Evolutionary conservation across 2,797 vertebrate genomes (phyloP).

Genomic region (Sternotherus odoratus): DNA sequence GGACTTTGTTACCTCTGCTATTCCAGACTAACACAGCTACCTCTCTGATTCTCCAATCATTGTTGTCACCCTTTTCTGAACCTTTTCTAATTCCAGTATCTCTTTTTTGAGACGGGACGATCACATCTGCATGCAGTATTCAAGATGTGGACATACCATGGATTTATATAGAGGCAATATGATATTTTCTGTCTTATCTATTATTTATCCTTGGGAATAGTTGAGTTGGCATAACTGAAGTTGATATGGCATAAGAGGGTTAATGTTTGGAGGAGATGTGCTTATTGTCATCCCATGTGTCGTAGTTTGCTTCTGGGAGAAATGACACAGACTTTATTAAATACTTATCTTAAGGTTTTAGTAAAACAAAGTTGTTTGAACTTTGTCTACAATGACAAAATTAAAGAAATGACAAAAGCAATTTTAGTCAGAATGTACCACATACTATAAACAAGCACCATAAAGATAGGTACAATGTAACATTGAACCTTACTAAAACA

Average conservation of each 20-base stretch:
- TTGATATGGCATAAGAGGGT: neutral
- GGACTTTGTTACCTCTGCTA: too few relatives aligned
- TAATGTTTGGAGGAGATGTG: neutral
- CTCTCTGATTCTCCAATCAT: too few relatives aligned
- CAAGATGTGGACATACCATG: too few relatives aligned
- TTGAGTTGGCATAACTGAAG: neutral
- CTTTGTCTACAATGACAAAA: slow-evolving; percentile 62
- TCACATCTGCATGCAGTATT: too few relatives aligned
- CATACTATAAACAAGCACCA: slow-evolving; percentile 44
- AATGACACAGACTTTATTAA: slow-evolving; percentile 48
- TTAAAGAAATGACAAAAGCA: slow-evolving; percentile 56
- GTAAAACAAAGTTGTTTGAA: slow-evolving; percentile 57
- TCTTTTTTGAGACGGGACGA: too few relatives aligned
- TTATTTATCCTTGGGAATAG: neutral
- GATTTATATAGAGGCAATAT: too few relatives aligned
- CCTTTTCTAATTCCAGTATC: too few relatives aligned
- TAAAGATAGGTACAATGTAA: slow-evolving; percentile 32
- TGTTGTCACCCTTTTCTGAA: too few relatives aligned
- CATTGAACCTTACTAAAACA: slow-evolving; percentile 20
- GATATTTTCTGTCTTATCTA: too few relatives aligned
- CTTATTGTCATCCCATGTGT: slow-evolving; percentile 41
- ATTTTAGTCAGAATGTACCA: neutral
- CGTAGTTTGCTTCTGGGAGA: slow-evolving; percentile 36
- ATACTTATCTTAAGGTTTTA: slow-evolving; percentile 41
- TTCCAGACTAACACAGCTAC: too few relatives aligned